Evolutionary conservation across 2,888 invertebrate species (phyloP).

Genomic region (Suillia variegata): DNA sequence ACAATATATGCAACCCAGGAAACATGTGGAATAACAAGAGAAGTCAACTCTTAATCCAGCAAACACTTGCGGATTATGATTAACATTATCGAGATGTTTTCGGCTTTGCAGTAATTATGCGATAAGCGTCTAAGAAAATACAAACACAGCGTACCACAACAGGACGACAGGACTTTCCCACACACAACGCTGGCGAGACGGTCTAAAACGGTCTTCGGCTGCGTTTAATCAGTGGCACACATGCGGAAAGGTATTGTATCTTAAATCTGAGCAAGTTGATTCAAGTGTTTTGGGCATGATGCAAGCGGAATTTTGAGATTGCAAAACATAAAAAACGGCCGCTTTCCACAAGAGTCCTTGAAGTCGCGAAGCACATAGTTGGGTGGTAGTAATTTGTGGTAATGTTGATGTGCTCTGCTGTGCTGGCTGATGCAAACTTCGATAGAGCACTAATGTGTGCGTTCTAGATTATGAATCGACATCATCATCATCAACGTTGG

Average conservation of each 20-base stretch:
- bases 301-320: too few relatives aligned
- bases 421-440: constrained; percentile 14
- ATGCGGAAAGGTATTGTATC: constrained; percentile 17
- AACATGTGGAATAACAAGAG: constrained; percentile 16
- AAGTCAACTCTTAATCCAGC: constrained; percentile 12
- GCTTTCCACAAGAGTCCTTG: not conserved
- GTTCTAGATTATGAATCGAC: not conserved
- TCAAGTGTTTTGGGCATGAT: constrained; percentile 24
- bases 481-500: not conserved
- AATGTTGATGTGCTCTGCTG: not conserved
- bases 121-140: not conserved
- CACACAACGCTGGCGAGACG: not conserved
- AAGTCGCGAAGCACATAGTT: not conserved
- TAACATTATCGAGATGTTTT: not conserved
- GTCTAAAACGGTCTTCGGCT: not conserved
- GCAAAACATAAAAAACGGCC: too few relatives aligned
- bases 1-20: too few relatives aligned
- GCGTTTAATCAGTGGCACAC: too few relatives aligned
- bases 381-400: too few relatives aligned
- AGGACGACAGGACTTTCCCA: constrained; percentile 8
- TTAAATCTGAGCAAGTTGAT: constrained; percentile 16
- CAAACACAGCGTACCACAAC: not conserved
- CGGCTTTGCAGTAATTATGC: not conserved
- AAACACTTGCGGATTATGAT: constrained; percentile 7
- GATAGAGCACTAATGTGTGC: constrained; percentile 17